Percentiles rank a stretch among this genome's conserved stretches.
Evolutionary conservation across 2,113 vertebrate genomes (phyloP).

Genomic region (Romanogobio albipinnatus): DNA sequence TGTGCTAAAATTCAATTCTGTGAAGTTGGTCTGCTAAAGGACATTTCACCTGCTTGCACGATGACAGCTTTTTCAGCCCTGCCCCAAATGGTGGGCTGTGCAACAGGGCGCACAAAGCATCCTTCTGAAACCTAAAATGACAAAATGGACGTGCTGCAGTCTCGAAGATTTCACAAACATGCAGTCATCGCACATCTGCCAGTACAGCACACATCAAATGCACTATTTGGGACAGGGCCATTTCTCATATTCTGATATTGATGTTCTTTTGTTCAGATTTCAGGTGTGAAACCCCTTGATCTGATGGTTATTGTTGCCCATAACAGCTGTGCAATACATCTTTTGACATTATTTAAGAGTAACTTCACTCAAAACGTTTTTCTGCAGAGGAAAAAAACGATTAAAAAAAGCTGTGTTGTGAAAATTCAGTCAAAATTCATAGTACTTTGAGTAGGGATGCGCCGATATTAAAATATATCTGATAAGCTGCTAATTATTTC

Average conservation of each 20-base stretch:
- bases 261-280: conserved; percentile 14
- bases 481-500: not conserved
- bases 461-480: not conserved
- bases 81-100: not conserved
- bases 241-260: conserved; percentile 10
- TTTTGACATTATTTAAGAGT: conserved; percentile 28
- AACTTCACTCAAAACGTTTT: not conserved
- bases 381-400: not conserved
- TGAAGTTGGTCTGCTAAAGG: not conserved
- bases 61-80: conserved; percentile 25
- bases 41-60: conserved; percentile 28
- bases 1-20: conserved; percentile 31
- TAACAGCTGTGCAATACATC: not conserved
- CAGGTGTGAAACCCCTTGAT: not conserved
- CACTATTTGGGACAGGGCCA: not conserved
- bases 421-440: not conserved
- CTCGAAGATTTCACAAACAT: not conserved
- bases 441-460: too few relatives aligned
- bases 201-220: not conserved
- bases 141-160: not conserved
- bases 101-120: not conserved
- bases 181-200: not conserved
- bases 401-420: not conserved
- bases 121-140: not conserved
- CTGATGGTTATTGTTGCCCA: not conserved